Conservation (phyloP, 2,888 invertebrate species). For the Proisotoma minuta region DNA sequence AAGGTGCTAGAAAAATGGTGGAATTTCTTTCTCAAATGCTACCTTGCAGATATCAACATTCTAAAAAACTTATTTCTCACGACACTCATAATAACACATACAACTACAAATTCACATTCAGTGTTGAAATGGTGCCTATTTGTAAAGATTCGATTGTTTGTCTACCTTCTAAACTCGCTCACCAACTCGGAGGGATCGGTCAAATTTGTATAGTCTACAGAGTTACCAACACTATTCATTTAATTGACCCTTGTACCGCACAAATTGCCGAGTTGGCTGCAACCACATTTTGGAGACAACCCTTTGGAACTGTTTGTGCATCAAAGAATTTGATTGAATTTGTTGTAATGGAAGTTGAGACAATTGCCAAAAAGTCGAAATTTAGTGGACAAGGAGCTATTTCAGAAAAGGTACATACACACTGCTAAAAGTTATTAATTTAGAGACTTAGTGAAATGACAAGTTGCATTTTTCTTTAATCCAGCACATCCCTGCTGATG, state of each 20-base stretch:
- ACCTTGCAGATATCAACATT: conserved; percentile 80
- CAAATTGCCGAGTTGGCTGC: conserved; percentile 83
- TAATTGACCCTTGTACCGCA: conserved; percentile 85
- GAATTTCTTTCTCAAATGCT: conserved; percentile 85
- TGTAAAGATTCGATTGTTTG: conserved; percentile 93
- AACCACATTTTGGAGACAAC: conserved; percentile 75
- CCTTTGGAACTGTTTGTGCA: conserved; percentile 81
- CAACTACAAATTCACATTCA: conserved; percentile 92
- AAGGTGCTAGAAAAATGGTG: conserved; percentile 88
- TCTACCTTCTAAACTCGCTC: conserved; percentile 76
- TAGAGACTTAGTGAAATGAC: background rate
- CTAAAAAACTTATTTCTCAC: conserved; percentile 93
- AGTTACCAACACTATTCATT: conserved; percentile 81
- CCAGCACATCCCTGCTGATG: conserved; percentile 80
- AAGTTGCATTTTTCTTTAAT: background rate
- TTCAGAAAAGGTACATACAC: conserved; percentile 36
- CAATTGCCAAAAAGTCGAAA: conserved; percentile 66
- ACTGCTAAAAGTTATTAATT: background rate
- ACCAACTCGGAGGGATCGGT: conserved; percentile 79
- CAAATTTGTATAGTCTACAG: conserved; percentile 81
- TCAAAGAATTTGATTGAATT: conserved; percentile 88
- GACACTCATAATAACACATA: conserved; percentile 94
- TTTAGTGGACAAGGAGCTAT: conserved; percentile 85
- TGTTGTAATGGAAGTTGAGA: conserved; percentile 89
- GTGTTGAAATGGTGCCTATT: conserved; percentile 91